A percentile compares a stretch with the other conserved stretches of the same genome.
phyloP scores from a whole-genome alignment of 2,113 vertebrate species.

The Oophaga pumilio region DNA sequence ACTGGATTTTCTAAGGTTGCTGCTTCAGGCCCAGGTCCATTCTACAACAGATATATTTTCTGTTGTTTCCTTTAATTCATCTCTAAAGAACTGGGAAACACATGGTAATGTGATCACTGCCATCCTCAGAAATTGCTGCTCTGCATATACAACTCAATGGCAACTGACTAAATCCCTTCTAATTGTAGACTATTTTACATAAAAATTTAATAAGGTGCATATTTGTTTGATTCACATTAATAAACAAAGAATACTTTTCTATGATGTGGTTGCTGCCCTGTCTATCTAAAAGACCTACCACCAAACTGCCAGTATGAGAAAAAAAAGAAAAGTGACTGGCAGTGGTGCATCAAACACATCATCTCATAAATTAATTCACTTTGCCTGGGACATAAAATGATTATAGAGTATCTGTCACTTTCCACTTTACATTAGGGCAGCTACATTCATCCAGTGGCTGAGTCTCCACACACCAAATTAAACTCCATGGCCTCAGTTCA shows the following conservation, averaged over 20 bases:
- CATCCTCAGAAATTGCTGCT: not conserved
- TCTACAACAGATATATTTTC: constrained; percentile 1
- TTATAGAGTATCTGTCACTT: too few species aligned
- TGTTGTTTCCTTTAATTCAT: not conserved
- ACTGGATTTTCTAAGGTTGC: constrained; percentile 45
- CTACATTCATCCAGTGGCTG: too few species aligned
- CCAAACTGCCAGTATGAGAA: too few species aligned
- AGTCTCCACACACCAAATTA: too few species aligned
- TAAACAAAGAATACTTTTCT: not conserved
- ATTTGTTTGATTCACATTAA: not conserved
- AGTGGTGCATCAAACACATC: too few species aligned
- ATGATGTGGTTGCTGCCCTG: not conserved
- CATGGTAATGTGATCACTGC: not conserved
- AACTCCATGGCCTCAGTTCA: too few species aligned
- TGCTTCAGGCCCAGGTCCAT: constrained; percentile 19
- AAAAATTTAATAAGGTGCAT: not conserved
- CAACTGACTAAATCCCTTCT: not conserved
- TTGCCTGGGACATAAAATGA: too few species aligned
- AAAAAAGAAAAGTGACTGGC: too few species aligned
- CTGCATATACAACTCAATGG: not conserved
- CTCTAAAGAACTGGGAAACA: not conserved
- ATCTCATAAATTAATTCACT: too few species aligned
- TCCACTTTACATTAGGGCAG: too few species aligned
- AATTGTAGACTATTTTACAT: not conserved
- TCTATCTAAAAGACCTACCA: not conserved